These are phyloP conservation scores for Malaclemys terrapin DNA, from an alignment of 2,113 vertebrate genomes.

Conservation along the genomic window DNA sequence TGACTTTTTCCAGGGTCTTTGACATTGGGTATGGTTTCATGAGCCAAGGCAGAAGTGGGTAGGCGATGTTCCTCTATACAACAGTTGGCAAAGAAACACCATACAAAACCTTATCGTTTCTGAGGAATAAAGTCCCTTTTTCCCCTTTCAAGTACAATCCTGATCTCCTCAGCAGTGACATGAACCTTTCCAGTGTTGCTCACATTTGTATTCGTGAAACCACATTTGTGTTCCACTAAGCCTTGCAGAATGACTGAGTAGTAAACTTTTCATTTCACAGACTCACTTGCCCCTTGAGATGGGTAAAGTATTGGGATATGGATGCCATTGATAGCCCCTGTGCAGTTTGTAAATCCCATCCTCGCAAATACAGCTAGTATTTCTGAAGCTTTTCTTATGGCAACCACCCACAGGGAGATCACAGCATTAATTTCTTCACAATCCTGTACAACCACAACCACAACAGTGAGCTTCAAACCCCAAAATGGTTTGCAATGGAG, in stretches of 20 bases:
- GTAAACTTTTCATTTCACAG: not conserved
- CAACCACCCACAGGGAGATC: not conserved
- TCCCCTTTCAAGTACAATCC: too few species aligned
- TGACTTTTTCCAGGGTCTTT: too few species aligned
- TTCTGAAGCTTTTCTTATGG: not conserved
- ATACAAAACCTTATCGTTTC: too few species aligned
- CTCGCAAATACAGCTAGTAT: not conserved
- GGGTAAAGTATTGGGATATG: not conserved
- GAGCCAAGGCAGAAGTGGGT: too few species aligned
- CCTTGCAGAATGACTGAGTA: not conserved
- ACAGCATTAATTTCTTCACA: not conserved
- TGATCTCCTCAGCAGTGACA: too few species aligned
- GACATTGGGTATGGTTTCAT: too few species aligned
- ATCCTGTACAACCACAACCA: not conserved
- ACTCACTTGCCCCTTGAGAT: not conserved
- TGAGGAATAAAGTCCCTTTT: too few species aligned
- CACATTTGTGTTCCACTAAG: not conserved
- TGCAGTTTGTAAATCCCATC: not conserved
- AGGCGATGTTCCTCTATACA: too few species aligned
- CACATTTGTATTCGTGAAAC: too few species aligned
- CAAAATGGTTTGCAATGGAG: not conserved
- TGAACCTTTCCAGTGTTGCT: too few species aligned
- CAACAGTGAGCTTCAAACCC: not conserved
- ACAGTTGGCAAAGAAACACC: too few species aligned
- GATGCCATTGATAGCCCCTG: not conserved